Evolutionary conservation across 1,140 invertebrate genomes (phyloP).

Genomic region (Drosophila azteca): DNA sequence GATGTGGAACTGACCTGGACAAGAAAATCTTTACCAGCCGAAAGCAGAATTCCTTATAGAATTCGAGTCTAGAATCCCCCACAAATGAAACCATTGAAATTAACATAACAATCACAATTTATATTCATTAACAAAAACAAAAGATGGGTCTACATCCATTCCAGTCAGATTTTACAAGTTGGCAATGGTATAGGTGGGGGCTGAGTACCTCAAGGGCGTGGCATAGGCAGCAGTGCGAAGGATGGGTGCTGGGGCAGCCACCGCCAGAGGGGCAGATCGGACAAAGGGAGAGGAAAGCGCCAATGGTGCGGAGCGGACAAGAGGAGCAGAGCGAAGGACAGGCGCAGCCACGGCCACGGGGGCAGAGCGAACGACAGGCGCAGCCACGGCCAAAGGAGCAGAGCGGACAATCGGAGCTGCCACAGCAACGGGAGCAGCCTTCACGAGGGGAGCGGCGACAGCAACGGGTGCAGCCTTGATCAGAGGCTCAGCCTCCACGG

Average conservation of each 20-base stretch:
- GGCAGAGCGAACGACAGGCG: slow-evolving; percentile 50
- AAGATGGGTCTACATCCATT: background rate
- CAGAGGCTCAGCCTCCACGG: slow-evolving; percentile 56
- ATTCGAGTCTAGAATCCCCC: too few relatives aligned
- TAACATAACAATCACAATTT: slow-evolving; percentile 67
- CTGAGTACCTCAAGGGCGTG: slow-evolving; percentile 58
- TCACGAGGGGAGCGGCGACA: slow-evolving; percentile 43
- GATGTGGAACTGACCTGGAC: slow-evolving; percentile 32
- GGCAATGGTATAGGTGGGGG: slow-evolving; percentile 57
- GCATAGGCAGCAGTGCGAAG: slow-evolving; percentile 50
- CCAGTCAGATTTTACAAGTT: slow-evolving; percentile 50
- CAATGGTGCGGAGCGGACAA: slow-evolving; percentile 52
- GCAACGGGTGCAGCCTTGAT: slow-evolving; percentile 64
- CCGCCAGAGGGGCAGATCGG: slow-evolving; percentile 65
- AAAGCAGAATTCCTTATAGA: too few relatives aligned
- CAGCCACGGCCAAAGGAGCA: slow-evolving; percentile 63
- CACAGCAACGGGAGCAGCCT: slow-evolving; percentile 69
- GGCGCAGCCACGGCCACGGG: slow-evolving; percentile 60
- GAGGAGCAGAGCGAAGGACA: slow-evolving; percentile 71
- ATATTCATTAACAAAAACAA: slow-evolving; percentile 41
- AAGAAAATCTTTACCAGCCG: too few relatives aligned
- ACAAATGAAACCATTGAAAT: background rate
- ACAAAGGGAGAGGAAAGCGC: slow-evolving; percentile 54
- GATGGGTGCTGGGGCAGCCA: slow-evolving; percentile 36
- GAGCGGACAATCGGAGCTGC: slow-evolving; percentile 46